Conservation (phyloP, 2,888 invertebrate species). For the Eupithecia exiguata region DNA sequence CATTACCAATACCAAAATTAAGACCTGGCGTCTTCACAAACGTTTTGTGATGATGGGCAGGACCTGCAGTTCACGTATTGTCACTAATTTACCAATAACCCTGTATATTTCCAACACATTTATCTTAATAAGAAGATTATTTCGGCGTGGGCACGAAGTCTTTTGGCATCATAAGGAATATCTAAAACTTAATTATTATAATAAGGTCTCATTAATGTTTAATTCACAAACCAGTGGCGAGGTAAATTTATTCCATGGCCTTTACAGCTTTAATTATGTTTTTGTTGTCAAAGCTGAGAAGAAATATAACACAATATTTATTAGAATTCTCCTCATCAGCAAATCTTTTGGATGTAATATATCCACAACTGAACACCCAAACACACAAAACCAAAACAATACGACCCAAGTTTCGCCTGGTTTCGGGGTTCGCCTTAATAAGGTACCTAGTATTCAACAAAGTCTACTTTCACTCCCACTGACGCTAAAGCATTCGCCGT, state of each 20-base stretch:
- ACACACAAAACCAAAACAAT: too few relatives aligned
- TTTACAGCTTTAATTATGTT: background rate
- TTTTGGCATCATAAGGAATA: constrained; percentile 46
- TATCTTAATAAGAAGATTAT: background rate
- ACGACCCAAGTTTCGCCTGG: too few relatives aligned
- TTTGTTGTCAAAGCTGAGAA: background rate
- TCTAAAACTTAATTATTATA: constrained; percentile 49
- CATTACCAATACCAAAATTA: too few relatives aligned
- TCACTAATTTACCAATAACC: too few relatives aligned
- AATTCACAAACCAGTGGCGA: constrained; percentile 33
- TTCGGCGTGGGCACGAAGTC: constrained; percentile 30
- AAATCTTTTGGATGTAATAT: too few relatives aligned
- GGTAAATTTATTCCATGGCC: background rate
- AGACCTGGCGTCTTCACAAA: too few relatives aligned
- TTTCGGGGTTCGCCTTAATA: too few relatives aligned
- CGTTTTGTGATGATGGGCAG: too few relatives aligned
- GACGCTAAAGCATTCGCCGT: too few relatives aligned
- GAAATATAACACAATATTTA: background rate
- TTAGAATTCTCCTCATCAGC: too few relatives aligned
- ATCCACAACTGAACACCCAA: too few relatives aligned
- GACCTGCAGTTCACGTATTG: too few relatives aligned
- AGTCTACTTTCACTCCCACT: background rate
- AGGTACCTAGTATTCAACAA: background rate
- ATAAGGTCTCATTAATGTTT: constrained; percentile 39
- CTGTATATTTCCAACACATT: background rate